phyloP scores from a whole-genome alignment of 2,797 vertebrate species.

The Acipenser oxyrinchus region DNA sequence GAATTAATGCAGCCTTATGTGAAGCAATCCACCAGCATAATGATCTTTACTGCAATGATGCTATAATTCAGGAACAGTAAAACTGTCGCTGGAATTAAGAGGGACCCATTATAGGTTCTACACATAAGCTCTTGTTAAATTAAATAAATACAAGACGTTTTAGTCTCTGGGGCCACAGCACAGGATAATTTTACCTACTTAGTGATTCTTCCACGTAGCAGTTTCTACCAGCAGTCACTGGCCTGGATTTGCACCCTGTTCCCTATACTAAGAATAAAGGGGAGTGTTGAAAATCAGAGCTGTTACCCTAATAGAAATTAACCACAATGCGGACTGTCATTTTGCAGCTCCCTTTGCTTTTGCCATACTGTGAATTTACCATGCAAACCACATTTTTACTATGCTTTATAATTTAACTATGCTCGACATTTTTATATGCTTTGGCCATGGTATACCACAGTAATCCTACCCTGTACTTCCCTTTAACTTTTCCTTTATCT shows the following conservation, averaged over 20 bases:
- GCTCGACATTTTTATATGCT: too few species aligned
- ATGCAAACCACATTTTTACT: too few species aligned
- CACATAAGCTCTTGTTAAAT: constrained; percentile 46
- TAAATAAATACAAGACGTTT: constrained; percentile 50
- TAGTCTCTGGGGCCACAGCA: constrained; percentile 41
- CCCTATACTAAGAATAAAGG: constrained; percentile 7
- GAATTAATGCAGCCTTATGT: constrained; percentile 48
- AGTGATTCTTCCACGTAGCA: constrained; percentile 55
- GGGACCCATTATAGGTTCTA: constrained; percentile 59
- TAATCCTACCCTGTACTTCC: neutral
- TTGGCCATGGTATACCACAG: too few species aligned
- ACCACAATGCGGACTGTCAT: too few species aligned
- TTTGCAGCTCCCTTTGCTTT: too few species aligned
- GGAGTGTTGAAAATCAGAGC: too few species aligned
- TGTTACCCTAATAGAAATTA: too few species aligned
- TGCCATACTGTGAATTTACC: too few species aligned
- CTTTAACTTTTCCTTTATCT: constrained; percentile 13
- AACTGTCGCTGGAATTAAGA: constrained; percentile 68
- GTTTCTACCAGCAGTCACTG: constrained; percentile 15
- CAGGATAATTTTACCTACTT: constrained; percentile 59
- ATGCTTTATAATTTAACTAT: too few species aligned
- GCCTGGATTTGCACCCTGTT: constrained; percentile 21
- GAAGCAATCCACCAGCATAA: constrained; percentile 47
- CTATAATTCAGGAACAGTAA: constrained; percentile 64
- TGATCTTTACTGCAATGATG: constrained; percentile 38